phyloP scores from a whole-genome alignment of 37 sponge, comb jelly and placozoan species.

The Mnemiopsis leidyi region DNA sequence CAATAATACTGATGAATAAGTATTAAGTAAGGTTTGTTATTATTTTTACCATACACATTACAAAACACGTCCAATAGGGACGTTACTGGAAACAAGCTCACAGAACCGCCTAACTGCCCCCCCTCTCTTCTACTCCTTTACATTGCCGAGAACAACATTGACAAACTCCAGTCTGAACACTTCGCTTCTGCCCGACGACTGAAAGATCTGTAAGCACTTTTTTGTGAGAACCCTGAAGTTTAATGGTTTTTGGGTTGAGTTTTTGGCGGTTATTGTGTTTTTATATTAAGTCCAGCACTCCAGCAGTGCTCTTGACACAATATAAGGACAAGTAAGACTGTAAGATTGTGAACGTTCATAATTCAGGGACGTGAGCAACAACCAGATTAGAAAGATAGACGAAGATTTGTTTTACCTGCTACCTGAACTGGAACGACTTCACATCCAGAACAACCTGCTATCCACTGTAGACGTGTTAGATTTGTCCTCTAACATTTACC shows the following conservation, averaged over 20 bases:
- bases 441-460: background rate
- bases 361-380: conserved; percentile 4
- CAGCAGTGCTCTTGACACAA: background rate
- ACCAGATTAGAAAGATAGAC: background rate
- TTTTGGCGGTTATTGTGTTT: background rate
- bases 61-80: background rate
- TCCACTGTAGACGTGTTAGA: background rate
- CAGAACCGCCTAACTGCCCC: background rate
- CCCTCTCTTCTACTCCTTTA: background rate
- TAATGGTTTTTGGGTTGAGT: background rate
- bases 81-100: conserved; percentile 6
- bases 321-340: background rate
- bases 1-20: too few species aligned
- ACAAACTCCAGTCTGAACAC: background rate
- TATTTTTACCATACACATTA: too few species aligned
- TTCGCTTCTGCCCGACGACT: background rate
- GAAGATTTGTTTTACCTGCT: background rate
- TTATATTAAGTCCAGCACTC: background rate
- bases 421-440: background rate
- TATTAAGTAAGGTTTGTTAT: too few species aligned
- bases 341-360: too few species aligned
- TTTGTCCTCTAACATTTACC: background rate
- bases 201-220: conserved; percentile 1
- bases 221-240: background rate
- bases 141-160: background rate